Percentiles rank a stretch among this genome's conserved stretches.
phyloP scores from a whole-genome alignment of 1,140 invertebrate species.

The Meloidogyne chitwoodi region DNA sequence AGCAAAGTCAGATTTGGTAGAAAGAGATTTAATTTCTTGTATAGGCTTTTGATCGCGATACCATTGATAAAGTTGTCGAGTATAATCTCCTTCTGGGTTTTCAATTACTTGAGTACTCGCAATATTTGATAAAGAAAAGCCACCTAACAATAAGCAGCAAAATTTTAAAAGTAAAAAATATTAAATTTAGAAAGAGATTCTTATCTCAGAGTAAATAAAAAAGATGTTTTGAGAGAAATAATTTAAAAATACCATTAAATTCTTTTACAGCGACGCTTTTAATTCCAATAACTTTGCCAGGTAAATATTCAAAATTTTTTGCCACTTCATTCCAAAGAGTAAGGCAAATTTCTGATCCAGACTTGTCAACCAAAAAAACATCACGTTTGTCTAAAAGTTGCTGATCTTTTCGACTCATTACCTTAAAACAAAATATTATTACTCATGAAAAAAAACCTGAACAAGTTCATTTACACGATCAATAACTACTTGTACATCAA shows the following conservation, averaged over 20 bases:
- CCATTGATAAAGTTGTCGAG: constrained; percentile 41
- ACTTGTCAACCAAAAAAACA: constrained; percentile 78
- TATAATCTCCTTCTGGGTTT: constrained; percentile 28
- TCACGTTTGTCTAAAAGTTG: constrained; percentile 84
- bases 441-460: constrained; percentile 64
- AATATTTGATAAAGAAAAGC: constrained; percentile 31
- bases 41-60: constrained; percentile 29
- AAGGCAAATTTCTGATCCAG: constrained; percentile 71
- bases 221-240: too few relatives aligned
- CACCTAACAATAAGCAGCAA: constrained; percentile 32
- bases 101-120: constrained; percentile 3
- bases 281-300: constrained; percentile 47
- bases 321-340: constrained; percentile 66
- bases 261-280: constrained; percentile 52
- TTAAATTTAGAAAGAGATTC: background rate
- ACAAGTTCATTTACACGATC: constrained; percentile 72
- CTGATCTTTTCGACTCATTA: constrained; percentile 69
- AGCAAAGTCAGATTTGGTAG: background rate
- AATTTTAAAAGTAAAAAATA: background rate
- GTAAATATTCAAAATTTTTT: constrained; percentile 31
- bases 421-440: background rate
- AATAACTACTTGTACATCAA: constrained; percentile 84
- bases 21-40: constrained; percentile 35
- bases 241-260: constrained; percentile 40
- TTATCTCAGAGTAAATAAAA: too few relatives aligned